Base-by-base conservation (phyloP, 2,888 invertebrate genomes). In the Heteromurus nitidus region DNA sequence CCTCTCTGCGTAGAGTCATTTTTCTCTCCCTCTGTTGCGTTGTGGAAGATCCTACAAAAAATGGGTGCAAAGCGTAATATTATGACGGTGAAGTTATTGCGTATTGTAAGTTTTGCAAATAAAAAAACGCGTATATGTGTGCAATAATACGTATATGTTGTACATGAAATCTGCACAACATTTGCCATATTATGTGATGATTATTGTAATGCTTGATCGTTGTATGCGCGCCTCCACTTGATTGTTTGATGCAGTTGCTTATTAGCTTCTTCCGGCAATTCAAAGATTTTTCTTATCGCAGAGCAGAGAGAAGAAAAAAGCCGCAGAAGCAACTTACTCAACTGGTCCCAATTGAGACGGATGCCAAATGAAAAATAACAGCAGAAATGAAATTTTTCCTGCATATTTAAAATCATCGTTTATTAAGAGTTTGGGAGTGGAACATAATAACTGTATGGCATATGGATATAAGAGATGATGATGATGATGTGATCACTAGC, bases 251-350 rank as follows among this genome's bases (percentile, higher is more conserved):
- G 60, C 68, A 76, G 47, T 76, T 76, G 55, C 47, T 60, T 76
- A 76, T 67, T 76, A 60, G 67, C 11, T 62, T 76, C 76, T 76
- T 76, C 76, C 76, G 76, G 76, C 76, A 76, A 76, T 76, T 65
- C 31, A 36, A 58, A 9, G 30, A 62, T 62, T 58, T 65, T 65
- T 50, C 47, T 67, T n/a, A 7, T 13, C n/a, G 13, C 50, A 26
- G 26, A 58, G 28, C 26, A 1, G 20, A 22, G 50, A 47, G n/a
- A n/a, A n/a, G n/a, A 47, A 28, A 55, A 60, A 62, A 65, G 74
- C 65, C 65, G 65, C 74, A 73, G 20, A 65, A 75, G 50, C 74
- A 55, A 28, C 55, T 64, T 20, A n/a, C 50, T 50, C n/a, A n/a
- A n/a, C n/a, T n/a, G n/a, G n/a, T n/a, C n/a, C n/a, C n/a, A n/a